Percentiles rank a stretch among this genome's conserved stretches.
Conservation (phyloP, 2,113 vertebrate species). For the Acanthisitta chloris region DNA sequence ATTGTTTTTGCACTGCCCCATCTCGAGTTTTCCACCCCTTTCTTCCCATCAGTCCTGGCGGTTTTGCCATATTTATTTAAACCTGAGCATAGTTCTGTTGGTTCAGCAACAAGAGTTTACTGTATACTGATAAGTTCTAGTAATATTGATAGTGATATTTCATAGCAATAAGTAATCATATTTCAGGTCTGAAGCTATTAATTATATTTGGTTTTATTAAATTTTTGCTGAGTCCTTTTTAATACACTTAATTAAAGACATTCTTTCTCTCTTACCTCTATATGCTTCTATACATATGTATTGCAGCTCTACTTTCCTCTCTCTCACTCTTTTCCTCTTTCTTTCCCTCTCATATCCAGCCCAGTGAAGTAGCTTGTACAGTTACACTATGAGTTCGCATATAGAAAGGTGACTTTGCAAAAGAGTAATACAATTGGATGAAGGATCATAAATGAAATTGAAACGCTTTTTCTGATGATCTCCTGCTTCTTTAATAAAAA, state of each 20-base stretch:
- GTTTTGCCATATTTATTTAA: too few species aligned
- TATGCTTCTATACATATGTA: background rate
- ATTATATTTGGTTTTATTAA: background rate
- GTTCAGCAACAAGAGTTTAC: background rate
- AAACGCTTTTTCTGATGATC: background rate
- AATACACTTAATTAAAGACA: background rate
- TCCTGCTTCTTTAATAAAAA: constrained; percentile 16
- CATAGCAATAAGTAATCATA: background rate
- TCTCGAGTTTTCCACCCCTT: too few species aligned
- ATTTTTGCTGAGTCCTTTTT: background rate
- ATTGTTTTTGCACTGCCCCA: too few species aligned
- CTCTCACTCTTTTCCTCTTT: background rate
- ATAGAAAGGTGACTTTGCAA: constrained; percentile 10
- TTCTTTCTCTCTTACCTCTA: background rate
- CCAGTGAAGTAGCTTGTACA: background rate
- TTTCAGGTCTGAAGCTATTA: background rate
- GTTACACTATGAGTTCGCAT: background rate
- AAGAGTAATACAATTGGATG: background rate
- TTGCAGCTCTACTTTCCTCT: background rate
- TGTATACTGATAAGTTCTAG: background rate
- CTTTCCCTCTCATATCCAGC: background rate
- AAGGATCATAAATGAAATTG: background rate
- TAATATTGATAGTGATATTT: background rate
- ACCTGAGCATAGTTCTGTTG: too few species aligned
- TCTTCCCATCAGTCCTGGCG: too few species aligned